Percentiles rank a stretch among this genome's conserved stretches.
phyloP scores from a whole-genome alignment of 37 sponge, comb jelly and placozoan genomes.

The Petrosia ficiformis region DNA sequence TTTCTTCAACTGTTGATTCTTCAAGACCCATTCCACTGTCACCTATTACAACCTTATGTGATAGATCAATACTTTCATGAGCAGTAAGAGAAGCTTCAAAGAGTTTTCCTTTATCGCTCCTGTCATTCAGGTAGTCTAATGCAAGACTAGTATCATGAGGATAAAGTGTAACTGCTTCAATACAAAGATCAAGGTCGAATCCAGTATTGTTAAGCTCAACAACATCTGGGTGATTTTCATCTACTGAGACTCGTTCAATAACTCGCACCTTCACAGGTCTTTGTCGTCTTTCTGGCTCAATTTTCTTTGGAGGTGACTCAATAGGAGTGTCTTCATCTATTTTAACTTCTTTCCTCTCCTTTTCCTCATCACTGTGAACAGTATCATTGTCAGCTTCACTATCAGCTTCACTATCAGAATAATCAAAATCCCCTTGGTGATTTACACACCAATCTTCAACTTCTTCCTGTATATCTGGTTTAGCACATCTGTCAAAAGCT shows the following conservation, averaged over 20 bases:
- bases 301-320: not conserved
- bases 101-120: too few relatives aligned
- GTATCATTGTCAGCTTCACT: not conserved
- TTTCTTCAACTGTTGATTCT: too few relatives aligned
- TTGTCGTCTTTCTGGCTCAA: not conserved
- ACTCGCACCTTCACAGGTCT: slow-evolving; percentile 14
- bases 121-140: too few relatives aligned
- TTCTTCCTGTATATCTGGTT: slow-evolving; percentile 7
- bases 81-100: too few relatives aligned
- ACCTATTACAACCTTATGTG: too few relatives aligned
- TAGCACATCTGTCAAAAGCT: slow-evolving; percentile 17
- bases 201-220: slow-evolving; percentile 6
- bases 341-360: too few relatives aligned
- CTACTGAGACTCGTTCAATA: not conserved
- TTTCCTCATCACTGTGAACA: too few relatives aligned
- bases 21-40: too few relatives aligned
- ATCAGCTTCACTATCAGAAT: not conserved
- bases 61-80: too few relatives aligned
- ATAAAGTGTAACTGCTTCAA: slow-evolving; percentile 16
- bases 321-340: too few relatives aligned
- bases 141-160: not conserved
- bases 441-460: slow-evolving; percentile 16
- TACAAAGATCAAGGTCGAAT: slow-evolving; percentile 2
- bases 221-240: slow-evolving; percentile 21
- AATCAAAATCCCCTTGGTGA: slow-evolving; percentile 7